These are phyloP conservation scores for Drosophila melanica DNA, from an alignment of 1,140 invertebrate species.

Conservation along the genomic window DNA sequence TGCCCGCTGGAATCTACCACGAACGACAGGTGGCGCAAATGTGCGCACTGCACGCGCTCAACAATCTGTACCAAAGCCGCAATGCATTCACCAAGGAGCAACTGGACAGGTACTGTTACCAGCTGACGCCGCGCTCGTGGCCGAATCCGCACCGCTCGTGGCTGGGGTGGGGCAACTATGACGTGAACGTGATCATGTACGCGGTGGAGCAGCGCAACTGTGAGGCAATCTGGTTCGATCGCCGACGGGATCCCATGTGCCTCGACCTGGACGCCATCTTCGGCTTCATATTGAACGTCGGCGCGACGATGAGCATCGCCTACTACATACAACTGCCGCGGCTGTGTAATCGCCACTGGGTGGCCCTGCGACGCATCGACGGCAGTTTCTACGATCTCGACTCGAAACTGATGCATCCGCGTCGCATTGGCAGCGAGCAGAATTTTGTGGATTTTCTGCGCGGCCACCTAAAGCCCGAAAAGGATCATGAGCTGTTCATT, in stretches of 20 bases:
- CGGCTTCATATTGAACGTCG: slow-evolving; percentile 52
- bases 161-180: slow-evolving; percentile 97
- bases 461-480: slow-evolving; percentile 10
- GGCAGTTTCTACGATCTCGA: slow-evolving; percentile 46
- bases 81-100: slow-evolving; percentile 88
- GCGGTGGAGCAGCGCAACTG: slow-evolving; percentile 92
- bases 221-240: slow-evolving; percentile 98
- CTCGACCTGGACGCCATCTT: slow-evolving; percentile 41
- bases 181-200: slow-evolving; percentile 99
- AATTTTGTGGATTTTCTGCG: slow-evolving; percentile 33
- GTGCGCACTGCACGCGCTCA: slow-evolving; percentile 96
- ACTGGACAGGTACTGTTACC: slow-evolving; percentile 93
- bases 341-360: slow-evolving; percentile 35
- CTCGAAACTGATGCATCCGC: slow-evolving; percentile 36
- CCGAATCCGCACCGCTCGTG: slow-evolving; percentile 97
- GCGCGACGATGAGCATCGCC: background rate
- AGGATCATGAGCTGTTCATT: slow-evolving; percentile 37
- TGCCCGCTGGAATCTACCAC: slow-evolving; percentile 85
- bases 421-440: slow-evolving; percentile 20
- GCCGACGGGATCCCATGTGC: slow-evolving; percentile 86
- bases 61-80: slow-evolving; percentile 95
- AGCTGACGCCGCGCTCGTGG: slow-evolving; percentile 91
- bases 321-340: slow-evolving; percentile 21
- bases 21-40: slow-evolving; percentile 92
- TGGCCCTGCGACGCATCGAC: slow-evolving; percentile 41